Percentiles rank a stretch among this genome's conserved stretches.
Evolutionary conservation across 2,113 vertebrate species (phyloP).

Genomic region (Laticauda laticaudata): DNA sequence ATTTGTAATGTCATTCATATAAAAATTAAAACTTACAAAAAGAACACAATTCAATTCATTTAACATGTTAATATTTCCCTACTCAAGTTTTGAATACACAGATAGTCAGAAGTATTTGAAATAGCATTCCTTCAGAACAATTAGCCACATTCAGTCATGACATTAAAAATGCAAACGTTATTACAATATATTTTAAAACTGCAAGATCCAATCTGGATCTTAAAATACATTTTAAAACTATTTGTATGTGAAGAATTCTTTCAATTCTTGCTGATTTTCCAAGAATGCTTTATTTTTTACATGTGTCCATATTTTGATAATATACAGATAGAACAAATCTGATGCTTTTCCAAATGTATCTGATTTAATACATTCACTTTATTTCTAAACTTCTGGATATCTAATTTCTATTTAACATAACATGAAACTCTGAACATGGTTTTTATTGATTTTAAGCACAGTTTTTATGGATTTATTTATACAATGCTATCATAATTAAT

Average conservation of each 20-base stretch:
- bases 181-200: background rate
- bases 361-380: background rate
- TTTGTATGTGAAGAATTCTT: background rate
- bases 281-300: background rate
- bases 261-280: background rate
- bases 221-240: no score
- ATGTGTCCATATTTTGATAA: background rate
- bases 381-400: background rate
- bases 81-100: constrained; percentile 6
- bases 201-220: no score
- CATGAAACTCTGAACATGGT: background rate
- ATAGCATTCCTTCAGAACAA: background rate
- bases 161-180: background rate
- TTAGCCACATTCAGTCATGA: background rate
- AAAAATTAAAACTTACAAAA: background rate
- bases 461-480: background rate
- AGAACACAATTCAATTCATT: background rate
- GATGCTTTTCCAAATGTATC: background rate
- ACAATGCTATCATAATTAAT: background rate
- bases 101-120: background rate
- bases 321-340: background rate
- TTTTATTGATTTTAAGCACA: background rate
- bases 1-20: no score
- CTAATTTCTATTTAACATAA: background rate
- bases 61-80: background rate